Base-by-base conservation (phyloP, 2,797 vertebrate genomes). In the Lutra lutra region DNA sequence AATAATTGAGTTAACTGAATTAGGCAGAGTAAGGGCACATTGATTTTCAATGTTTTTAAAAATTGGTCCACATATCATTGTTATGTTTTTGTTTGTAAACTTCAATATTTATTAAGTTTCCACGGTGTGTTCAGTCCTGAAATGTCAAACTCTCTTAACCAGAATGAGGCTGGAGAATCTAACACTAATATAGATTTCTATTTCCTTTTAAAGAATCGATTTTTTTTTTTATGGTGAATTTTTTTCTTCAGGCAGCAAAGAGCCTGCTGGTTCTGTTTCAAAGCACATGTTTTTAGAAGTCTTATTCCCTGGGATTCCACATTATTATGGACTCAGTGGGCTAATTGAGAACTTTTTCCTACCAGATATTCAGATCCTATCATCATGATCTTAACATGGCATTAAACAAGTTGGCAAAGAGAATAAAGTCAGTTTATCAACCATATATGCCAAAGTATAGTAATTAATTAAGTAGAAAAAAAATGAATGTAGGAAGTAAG, bases 361-460 rank as follows among this genome's bases (percentile, higher is more conserved):
- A 92, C 97, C 86, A 97, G 85, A 83, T 96, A 94, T 96, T 96
- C 86, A 97, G 89, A 98, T 98, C 96, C 56, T 86, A 48, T 97
- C 94, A 95, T 94, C 80, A 58, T 96, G 94, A 96, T 97, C 73
- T 98, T 98, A 87, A 68, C 94, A 85, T 60, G 73, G 89, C 80
- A 97, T 75, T 86, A 91, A 94, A 32, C 64, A 98, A 97, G 94
- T 98, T 97, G 98, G 66, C 88, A n/a, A 98, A 91, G 54, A 94
- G 97, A 98, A 96, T 94, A 84, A 98, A 98, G 95, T 96, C 94
- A 94, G 84, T 98, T 98, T 98, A 91, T 98, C 89, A 91, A 90
- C 92, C 94, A 97, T 43, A 27, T 97, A 51, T 95, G 35, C 86
- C 94, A 73, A 87, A 96, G 73, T 48, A 72, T 12, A 92, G 38